Percentiles rank a stretch among this genome's conserved stretches.
These are phyloP conservation scores for Tylochromis polylepis DNA, from an alignment of 2,113 vertebrate species.

Conservation along the genomic window DNA sequence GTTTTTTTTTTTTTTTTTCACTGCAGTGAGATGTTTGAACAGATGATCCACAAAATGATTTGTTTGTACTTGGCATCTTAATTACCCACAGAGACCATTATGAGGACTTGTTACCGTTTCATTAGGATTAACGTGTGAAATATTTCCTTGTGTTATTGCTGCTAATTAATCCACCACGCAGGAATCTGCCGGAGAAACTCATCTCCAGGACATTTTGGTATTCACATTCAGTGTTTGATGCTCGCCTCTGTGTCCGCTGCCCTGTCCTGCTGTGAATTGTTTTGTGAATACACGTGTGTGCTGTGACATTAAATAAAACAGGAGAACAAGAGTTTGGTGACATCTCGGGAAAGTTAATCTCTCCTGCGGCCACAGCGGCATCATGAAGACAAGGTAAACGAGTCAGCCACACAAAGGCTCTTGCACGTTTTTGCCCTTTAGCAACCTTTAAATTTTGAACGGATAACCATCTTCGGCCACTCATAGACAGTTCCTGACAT, in stretches of 20 bases:
- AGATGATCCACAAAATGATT: background rate
- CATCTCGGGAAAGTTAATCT: constrained; percentile 20
- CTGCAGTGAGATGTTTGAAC: background rate
- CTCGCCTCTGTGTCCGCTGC: background rate
- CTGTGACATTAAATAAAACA: constrained; percentile 56
- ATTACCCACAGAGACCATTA: background rate
- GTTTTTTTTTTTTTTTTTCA: accelerated
- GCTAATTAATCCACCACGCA: background rate
- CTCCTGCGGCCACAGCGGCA: background rate
- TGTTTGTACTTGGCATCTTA: background rate
- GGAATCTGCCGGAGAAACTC: background rate
- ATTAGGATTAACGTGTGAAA: background rate
- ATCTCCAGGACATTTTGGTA: background rate
- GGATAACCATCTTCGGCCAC: constrained; percentile 26
- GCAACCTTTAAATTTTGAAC: constrained; percentile 54
- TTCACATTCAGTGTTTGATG: background rate
- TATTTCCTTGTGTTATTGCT: background rate
- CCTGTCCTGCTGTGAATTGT: constrained; percentile 3
- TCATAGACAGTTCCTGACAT: background rate
- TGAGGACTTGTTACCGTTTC: background rate
- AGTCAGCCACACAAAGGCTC: constrained; percentile 14
- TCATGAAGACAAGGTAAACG: background rate
- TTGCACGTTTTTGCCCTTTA: constrained; percentile 48
- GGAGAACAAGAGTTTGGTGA: constrained; percentile 13
- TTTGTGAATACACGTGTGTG: constrained; percentile 13